Base-by-base conservation (phyloP, 1,140 invertebrate genomes). In the Listronotus oregonensis region DNA sequence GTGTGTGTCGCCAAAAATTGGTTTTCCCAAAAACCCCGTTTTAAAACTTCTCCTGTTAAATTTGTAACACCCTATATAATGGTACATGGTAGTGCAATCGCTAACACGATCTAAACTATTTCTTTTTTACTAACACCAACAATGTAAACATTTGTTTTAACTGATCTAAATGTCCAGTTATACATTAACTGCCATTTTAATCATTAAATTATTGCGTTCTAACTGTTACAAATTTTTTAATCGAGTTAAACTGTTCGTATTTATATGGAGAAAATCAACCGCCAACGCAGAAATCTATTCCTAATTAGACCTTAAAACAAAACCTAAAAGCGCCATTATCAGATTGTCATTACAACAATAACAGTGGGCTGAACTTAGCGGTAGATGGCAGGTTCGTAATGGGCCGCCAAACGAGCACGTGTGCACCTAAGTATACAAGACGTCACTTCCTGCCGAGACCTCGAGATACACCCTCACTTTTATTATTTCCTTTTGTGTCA, bases 371-470 rank as follows among this genome's bases (percentile, higher is more conserved):
- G 67, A 43, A n/a, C 12, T 32, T 69, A 69, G 63, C 67, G 67
- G 67, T 69, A 66, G 49, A 69, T 69, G 67, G 59, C 67, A 69
- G 67, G 63, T 69, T 55, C 52, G 55, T 47, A 69, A 69, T 65
- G 61, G 67, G 42, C 58, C 63, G 63, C 34, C 8, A 34, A 49
- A 56, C 15, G 14, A 65, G 58, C 67, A 69, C 67, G 67, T 69
- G 67, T 61, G 43, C 34, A 56, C 57, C 47, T 37, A 37, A 46
- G 60, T 14, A 49, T 49, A 39, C 44, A 47, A 34, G 44, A 47
- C 56, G 67, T 60, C 56, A 50, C 51, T 68, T 68, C 67, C 67
- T 50, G 61, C 44, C 54, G 39, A 11, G n/a, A n/a, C 32, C 39
- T 43, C 44, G 43, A 43, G 43, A 60, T 64, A 68, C 67, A 68